These are phyloP conservation scores for Psittacula derbiana DNA, from an alignment of 2,797 vertebrate genomes.

Conservation along the genomic window DNA sequence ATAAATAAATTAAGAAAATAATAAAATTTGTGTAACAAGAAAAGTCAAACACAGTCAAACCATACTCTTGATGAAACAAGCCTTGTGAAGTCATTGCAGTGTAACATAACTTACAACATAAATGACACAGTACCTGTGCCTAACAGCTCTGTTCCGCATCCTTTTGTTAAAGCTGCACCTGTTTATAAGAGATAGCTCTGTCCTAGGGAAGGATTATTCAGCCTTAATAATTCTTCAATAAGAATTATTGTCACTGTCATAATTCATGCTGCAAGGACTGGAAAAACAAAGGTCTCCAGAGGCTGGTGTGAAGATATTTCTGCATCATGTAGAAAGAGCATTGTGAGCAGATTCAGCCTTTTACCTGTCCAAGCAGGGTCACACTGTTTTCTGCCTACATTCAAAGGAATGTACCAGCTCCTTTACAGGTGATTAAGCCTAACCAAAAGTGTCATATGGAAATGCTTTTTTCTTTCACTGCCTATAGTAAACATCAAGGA, in stretches of 20 bases:
- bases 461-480: not conserved
- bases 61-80: not conserved
- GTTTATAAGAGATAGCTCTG: conserved; percentile 28
- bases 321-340: not conserved
- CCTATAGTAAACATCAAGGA: not conserved
- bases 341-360: not conserved
- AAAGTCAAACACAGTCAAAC: not conserved
- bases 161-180: conserved; percentile 28
- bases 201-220: conserved; percentile 5
- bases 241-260: not conserved
- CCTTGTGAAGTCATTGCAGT: not conserved
- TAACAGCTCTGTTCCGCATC: not conserved
- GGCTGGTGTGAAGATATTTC: not conserved
- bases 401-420: not conserved
- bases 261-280: not conserved
- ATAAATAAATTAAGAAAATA: not conserved
- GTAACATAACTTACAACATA: not conserved
- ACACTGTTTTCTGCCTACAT: not conserved
- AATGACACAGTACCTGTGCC: not conserved
- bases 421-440: not conserved
- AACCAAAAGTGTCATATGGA: not conserved
- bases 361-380: not conserved
- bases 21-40: not conserved
- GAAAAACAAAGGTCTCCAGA: conserved; percentile 13
- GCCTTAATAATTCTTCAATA: not conserved